Evolutionary conservation across 2,797 vertebrate genomes (phyloP), one percentile per base, ranked within the genome.

Genomic region (Crenichthys baileyi): DNA sequence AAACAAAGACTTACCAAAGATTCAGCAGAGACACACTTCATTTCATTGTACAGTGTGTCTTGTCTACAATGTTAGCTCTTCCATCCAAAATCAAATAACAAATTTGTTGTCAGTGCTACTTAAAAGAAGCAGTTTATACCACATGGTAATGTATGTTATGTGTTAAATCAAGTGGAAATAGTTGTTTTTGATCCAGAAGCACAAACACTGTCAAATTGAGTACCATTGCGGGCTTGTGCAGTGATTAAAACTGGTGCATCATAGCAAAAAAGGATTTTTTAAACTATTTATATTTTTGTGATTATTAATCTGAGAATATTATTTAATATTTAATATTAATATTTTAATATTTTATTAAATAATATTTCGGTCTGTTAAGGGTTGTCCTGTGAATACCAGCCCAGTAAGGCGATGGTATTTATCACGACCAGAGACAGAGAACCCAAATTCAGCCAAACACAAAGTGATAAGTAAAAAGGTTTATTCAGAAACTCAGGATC

Each of bases 1-100:
- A 89, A 89, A 91, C 90, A 90, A 90, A 90, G 80, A 84, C 86
- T 92, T 92, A 90, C 83, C 81, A 50, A 83, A 77, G 71, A 80
- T 84, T 85, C 81, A 85, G 56, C 78, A 26, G 61, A 74, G 84
- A 88, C 22, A 16, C 61, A 24, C 72, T 85, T 81, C 48, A 80
- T 83, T 80, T 86, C 75, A 84, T 80, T 71, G 85, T 0, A 36
- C 24, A 70, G 48, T 75, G 51, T 83, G 73, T 74, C 68, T 85
- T 79, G 55, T 29, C 61, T 46, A 31, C 18, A 31, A 58, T 70
- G 63, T 20, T 56, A 81, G 39, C 18, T 68, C 39, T 2, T 82
- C 53, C 50, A 18, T 44, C 13, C 56, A 61, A 46, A 77, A 79
- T 6, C 16, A 39, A 20, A 61, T 67, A 60, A 68, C 18, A 48